Evolutionary conservation across 2,888 invertebrate species (phyloP).

Genomic region (Drosophila pseudotalamancana): DNA sequence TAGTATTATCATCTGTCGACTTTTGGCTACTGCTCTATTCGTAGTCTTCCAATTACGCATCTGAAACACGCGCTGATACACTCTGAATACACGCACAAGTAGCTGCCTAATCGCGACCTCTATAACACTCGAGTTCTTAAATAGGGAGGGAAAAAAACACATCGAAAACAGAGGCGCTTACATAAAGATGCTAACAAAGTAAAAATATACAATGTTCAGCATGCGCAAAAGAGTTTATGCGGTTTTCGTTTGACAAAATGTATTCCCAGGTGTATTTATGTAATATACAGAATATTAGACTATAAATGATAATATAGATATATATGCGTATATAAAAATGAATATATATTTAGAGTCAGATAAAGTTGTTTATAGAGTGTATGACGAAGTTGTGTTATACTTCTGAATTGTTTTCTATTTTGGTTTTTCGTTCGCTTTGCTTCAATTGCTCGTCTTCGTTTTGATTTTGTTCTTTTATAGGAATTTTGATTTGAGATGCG

Average conservation of each 20-base stretch:
- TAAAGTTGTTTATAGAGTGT: neutral
- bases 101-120: slow-evolving; percentile 29
- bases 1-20: neutral
- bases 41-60: slow-evolving; percentile 8
- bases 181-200: slow-evolving; percentile 14
- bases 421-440: too few species aligned
- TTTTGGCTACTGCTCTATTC: slow-evolving; percentile 1
- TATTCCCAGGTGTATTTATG: too few species aligned
- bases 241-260: too few species aligned
- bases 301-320: too few species aligned
- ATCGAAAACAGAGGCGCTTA: neutral
- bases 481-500: slow-evolving; percentile 41
- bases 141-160: too few species aligned
- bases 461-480: slow-evolving; percentile 5
- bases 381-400: neutral
- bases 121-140: slow-evolving; percentile 8
- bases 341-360: neutral
- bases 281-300: too few species aligned
- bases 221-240: neutral
- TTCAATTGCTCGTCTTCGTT: slow-evolving; percentile 58
- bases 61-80: slow-evolving; percentile 19
- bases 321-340: neutral
- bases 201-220: neutral
- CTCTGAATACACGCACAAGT: slow-evolving; percentile 13
- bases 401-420: neutral